Conservation (phyloP, 2,888 invertebrate species). For the Odontocolon sp. region DNA sequence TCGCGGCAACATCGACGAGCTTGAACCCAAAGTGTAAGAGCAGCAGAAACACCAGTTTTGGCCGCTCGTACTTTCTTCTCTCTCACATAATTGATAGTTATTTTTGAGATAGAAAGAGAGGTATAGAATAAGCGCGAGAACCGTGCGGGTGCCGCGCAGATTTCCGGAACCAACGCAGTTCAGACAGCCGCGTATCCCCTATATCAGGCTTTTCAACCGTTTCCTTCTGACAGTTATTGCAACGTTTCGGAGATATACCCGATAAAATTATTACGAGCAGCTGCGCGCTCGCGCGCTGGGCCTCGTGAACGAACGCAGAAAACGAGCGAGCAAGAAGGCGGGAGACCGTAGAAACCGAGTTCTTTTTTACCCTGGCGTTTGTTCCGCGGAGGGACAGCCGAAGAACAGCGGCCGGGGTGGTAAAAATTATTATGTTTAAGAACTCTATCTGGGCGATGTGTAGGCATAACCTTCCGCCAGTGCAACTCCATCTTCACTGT, state of each 20-base stretch:
- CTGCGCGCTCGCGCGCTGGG: slow-evolving; percentile 63
- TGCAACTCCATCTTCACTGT: not conserved
- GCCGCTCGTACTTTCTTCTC: slow-evolving; percentile 1
- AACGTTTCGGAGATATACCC: slow-evolving; percentile 71
- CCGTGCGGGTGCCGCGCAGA: slow-evolving; percentile 39
- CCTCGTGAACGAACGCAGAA: slow-evolving; percentile 14
- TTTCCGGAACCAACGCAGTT: slow-evolving; percentile 67
- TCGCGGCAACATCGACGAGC: slow-evolving; percentile 9
- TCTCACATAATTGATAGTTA: slow-evolving; percentile 39
- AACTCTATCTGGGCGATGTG: slow-evolving; percentile 46
- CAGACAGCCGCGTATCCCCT: slow-evolving; percentile 65
- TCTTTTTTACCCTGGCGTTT: slow-evolving; percentile 4
- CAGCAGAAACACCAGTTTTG: not conserved
- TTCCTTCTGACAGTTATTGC: slow-evolving; percentile 75
- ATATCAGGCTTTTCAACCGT: slow-evolving; percentile 71
- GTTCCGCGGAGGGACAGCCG: slow-evolving; percentile 31
- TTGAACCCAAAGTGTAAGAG: not conserved
- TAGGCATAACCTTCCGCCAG: slow-evolving; percentile 4
- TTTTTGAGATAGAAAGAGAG: slow-evolving; percentile 24
- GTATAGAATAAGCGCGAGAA: not conserved
- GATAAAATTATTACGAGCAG: slow-evolving; percentile 77
- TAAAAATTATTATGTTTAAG: slow-evolving; percentile 54
- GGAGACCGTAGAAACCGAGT: not conserved
- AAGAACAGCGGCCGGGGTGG: slow-evolving; percentile 35
- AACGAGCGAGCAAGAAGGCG: not conserved